Base-by-base conservation (phyloP, 1,140 invertebrate species). In the Tyrophagus putrescentiae region DNA sequence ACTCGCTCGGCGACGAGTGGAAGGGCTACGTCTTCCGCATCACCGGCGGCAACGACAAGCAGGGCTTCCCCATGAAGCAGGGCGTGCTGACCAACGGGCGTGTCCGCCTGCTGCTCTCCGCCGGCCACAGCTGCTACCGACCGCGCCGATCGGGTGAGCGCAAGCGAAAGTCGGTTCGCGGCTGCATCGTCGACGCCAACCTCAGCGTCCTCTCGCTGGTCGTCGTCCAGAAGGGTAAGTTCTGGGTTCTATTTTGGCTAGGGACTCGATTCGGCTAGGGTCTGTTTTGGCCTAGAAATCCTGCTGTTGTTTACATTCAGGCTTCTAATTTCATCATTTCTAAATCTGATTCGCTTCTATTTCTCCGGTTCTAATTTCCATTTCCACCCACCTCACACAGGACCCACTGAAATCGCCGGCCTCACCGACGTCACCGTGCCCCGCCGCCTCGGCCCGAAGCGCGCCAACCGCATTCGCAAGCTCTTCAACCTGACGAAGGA, bases 51-150 rank as follows among this genome's bases (percentile, higher is more conserved):
- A 98, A 98, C 73, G 95, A 99, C 77, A 99, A 98, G 75, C 94
- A 98, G 78, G 95, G 95, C 60, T 98, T 98, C 73, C 95, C 95
- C 32, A 99, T 98, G 95, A 98, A 98, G 74, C 95, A 98, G 75
- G 95, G 95, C 76, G 87, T 99, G 48, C 79, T 99, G 27, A 95
- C 92, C 50, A 93, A 93, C 75, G 87, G 82, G 60, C 84, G 95
- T 77, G 95, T 98, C 3, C 84, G 95, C 68, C 78, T 99, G 59
- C 76, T 98, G 60, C 77, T 99, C 62, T 86, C 85, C 56, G 96
- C 96, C 74, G 93, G 92, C 50, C 91, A 96, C 72, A 95, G 91
- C 3, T 99, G 96, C 78, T 99, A 94, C 72, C 79, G 94, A 74
- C 89, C 91, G 25, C 81, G 95, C 67, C 82, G 93, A 68, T 84